Percentiles rank a stretch among this genome's conserved stretches.
Evolutionary conservation across 2,113 vertebrate genomes (phyloP).

Genomic region (Balaenoptera acutorostrata): DNA sequence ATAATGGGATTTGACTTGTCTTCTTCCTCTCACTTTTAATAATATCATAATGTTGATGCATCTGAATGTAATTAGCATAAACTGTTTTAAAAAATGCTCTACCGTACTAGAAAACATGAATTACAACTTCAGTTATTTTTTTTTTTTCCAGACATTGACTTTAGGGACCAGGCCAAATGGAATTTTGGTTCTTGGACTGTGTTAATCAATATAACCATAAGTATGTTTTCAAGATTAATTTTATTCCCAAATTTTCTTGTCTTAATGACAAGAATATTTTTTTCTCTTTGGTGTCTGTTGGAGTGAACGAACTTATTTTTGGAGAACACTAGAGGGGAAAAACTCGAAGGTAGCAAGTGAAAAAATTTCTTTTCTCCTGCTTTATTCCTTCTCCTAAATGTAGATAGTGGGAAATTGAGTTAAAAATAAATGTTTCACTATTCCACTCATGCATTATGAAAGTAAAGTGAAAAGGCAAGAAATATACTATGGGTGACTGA

Average conservation of each 20-base stretch:
- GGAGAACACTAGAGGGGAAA: background rate
- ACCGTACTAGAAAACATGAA: constrained; percentile 37
- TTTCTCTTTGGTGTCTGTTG: background rate
- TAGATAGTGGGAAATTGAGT: background rate
- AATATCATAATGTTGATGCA: constrained; percentile 48
- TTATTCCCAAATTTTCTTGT: background rate
- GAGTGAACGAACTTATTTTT: background rate
- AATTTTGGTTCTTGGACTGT: constrained; percentile 36
- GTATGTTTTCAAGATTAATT: constrained; percentile 32
- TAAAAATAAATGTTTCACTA: background rate
- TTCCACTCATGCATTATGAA: background rate
- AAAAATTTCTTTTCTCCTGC: background rate
- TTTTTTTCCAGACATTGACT: constrained; percentile 46
- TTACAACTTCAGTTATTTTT: constrained; percentile 54
- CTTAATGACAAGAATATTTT: background rate
- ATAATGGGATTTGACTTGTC: constrained; percentile 61
- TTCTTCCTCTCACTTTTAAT: constrained; percentile 68
- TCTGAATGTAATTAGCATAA: constrained; percentile 61
- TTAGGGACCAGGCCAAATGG: constrained; percentile 40
- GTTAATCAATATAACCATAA: constrained; percentile 39
- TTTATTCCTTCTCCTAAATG: background rate
- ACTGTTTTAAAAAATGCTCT: constrained; percentile 51
- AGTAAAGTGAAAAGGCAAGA: background rate
- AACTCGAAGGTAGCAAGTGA: background rate
- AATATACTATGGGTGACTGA: background rate